Evolutionary conservation across 2,113 vertebrate genomes (phyloP).

Genomic region (Gymnogyps californianus): DNA sequence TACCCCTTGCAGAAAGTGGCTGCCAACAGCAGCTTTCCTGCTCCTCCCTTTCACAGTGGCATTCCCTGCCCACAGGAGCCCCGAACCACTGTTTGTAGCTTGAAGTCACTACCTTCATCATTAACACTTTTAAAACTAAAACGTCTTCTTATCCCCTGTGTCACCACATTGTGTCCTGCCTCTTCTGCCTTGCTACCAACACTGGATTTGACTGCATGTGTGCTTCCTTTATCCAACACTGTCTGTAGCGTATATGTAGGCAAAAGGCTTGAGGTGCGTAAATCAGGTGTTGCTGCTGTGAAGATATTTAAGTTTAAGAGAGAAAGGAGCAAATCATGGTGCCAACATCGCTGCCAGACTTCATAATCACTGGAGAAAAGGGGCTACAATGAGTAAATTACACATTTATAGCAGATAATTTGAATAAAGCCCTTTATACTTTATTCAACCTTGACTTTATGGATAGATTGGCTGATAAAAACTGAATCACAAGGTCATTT

Average conservation of each 20-base stretch:
- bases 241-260: background rate
- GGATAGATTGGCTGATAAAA: background rate
- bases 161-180: background rate
- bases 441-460: background rate
- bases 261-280: background rate
- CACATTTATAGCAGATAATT: background rate
- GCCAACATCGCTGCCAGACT: background rate
- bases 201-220: background rate
- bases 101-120: background rate
- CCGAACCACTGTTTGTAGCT: background rate
- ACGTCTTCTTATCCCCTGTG: background rate
- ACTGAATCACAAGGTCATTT: background rate
- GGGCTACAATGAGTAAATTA: background rate
- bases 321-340: background rate
- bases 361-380: background rate
- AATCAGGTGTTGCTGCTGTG: background rate
- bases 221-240: background rate
- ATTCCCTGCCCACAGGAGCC: background rate
- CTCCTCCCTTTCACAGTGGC: background rate
- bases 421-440: background rate
- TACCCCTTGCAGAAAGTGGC: background rate
- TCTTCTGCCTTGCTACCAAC: background rate
- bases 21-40: background rate
- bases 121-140: background rate
- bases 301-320: background rate